These are phyloP conservation scores for Entomyzon cyanotis DNA, from an alignment of 2,113 vertebrate genomes.

Conservation along the genomic window DNA sequence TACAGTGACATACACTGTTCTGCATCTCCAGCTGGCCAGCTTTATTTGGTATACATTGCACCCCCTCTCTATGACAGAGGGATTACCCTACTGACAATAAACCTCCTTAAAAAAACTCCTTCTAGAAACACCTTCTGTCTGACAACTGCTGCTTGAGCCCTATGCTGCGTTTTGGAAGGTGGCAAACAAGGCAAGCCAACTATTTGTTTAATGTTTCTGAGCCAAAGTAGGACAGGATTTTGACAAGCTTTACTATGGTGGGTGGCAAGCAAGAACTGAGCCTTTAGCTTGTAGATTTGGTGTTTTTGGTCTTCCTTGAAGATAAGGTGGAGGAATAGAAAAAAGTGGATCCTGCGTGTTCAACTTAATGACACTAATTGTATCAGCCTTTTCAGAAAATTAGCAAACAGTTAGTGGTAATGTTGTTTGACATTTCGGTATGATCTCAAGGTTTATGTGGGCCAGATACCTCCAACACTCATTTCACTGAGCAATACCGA, in stretches of 20 bases:
- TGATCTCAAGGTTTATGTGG: neutral
- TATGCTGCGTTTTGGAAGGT: neutral
- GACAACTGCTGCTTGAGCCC: neutral
- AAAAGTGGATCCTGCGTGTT: neutral
- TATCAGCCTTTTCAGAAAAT: neutral
- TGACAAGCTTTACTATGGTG: neutral
- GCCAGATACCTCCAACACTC: neutral
- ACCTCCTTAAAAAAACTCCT: neutral
- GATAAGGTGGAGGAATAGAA: neutral
- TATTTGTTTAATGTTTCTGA: constrained; percentile 11
- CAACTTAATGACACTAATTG: neutral
- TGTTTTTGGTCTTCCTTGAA: neutral
- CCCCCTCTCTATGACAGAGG: neutral
- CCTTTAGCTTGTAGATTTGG: neutral
- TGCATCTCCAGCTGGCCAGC: neutral
- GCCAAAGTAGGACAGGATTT: neutral
- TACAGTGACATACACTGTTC: accelerated
- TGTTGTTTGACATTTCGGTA: neutral
- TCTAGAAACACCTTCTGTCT: neutral
- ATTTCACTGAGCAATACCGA: neutral
- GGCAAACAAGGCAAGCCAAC: neutral
- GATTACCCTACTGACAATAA: neutral
- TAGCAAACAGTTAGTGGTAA: neutral
- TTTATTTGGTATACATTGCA: neutral
- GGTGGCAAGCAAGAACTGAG: neutral